Evolutionary conservation across 1,140 invertebrate species (phyloP), one percentile per base, ranked within the genome.

Genomic region (Metopolophium dirhodum): DNA sequence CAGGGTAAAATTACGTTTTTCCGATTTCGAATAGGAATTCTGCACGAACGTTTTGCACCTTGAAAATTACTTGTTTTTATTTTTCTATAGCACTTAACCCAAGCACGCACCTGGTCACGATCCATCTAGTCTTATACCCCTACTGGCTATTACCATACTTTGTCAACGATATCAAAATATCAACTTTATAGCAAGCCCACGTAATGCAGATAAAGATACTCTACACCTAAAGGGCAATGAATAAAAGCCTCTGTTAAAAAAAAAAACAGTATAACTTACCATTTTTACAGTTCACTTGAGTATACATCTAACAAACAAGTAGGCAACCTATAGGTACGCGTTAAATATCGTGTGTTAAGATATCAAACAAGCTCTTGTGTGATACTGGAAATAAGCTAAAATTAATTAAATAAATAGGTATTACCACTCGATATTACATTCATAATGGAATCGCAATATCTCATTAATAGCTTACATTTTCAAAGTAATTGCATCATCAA

Each of bases 161-260:
- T 57, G 35, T 89, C 88, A 89, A 57, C 88, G 22, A 57, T 89
- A 51, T 89, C 88, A 89, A 89, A 54, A 89, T 57, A 57, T 89
- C 22, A 57, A 89, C 49, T 37, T 54, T 41, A 88, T 88, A 45
- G n/a, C n/a, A 51, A 54, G 30, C n/a, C 45, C 7, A 37, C n/a
- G 18, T 20, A 51, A 88, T 49, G n/a, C 54, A 51, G 35, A 88
- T 88, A 54, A n/a, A 88, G 35, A 89, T 89, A 41, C 37, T 57
- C 41, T 41, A 89, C 35, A 23, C 8, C 3, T 22, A 89, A 57
- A 57, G 22, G 9, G 11, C n/a, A 54, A 57, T 30, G 49, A 23
- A 89, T 37, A 89, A 89, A 89, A 54, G 49, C 20, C 23, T 35
- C 37, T 26, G 22, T 41, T 9, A 37, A 41, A 41, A 88, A 51